These are phyloP conservation scores for Melanotaenia parkinsoni DNA, from an alignment of 2,797 vertebrate genomes.

Conservation along the genomic window DNA sequence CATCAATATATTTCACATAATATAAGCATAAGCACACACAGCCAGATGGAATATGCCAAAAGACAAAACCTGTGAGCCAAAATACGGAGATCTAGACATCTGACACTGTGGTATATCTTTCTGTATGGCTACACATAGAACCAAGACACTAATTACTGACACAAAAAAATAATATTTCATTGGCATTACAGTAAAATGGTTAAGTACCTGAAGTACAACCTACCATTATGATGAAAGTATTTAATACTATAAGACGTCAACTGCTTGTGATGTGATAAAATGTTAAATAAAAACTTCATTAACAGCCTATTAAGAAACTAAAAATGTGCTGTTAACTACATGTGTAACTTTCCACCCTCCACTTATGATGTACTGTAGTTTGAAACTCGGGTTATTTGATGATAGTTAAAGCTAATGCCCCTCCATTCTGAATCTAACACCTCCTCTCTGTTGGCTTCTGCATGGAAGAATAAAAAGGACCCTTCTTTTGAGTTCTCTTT, in stretches of 20 bases:
- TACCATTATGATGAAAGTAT: background rate
- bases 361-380: constrained; percentile 1
- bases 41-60: no score
- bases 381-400: constrained; percentile 22
- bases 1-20: background rate
- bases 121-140: no score
- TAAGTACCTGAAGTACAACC: background rate
- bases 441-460: constrained; percentile 22
- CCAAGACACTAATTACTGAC: background rate
- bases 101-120: background rate
- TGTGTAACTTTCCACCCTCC: background rate
- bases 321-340: background rate
- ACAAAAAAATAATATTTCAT: background rate
- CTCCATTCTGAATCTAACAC: constrained; percentile 20
- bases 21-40: background rate
- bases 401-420: constrained; percentile 15
- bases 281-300: background rate
- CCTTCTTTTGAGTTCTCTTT: constrained; percentile 45
- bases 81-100: background rate
- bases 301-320: background rate
- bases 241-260: constrained; percentile 6
- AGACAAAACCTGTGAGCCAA: background rate
- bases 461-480: constrained; percentile 35
- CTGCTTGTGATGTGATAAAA: background rate
- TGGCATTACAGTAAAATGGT: background rate